Evolutionary conservation across 2,113 vertebrate species (phyloP).

Genomic region (Probosciger aterrimus): DNA sequence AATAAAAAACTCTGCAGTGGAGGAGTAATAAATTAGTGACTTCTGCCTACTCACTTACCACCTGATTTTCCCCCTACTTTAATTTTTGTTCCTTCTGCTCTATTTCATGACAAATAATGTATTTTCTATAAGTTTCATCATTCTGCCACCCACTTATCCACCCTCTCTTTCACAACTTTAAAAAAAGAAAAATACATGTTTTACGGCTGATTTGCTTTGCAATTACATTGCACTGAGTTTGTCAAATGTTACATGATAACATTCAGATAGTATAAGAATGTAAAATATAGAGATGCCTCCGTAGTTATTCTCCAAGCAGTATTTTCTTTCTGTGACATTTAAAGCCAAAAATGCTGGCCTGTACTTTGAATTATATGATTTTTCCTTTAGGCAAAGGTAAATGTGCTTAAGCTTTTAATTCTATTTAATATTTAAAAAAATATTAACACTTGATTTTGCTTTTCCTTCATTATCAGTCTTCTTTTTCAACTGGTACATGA

Average conservation of each 20-base stretch:
- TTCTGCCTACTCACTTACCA: slow-evolving; percentile 45
- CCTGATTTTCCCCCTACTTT: not conserved
- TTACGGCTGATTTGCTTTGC: slow-evolving; percentile 40
- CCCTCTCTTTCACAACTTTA: slow-evolving; percentile 63
- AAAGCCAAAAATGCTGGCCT: not conserved
- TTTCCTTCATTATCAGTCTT: slow-evolving; percentile 7
- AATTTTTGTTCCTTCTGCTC: slow-evolving; percentile 41
- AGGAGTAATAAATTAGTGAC: slow-evolving; percentile 39
- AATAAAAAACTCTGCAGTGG: slow-evolving; percentile 1
- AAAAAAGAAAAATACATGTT: slow-evolving; percentile 56
- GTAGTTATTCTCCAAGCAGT: not conserved
- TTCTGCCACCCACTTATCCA: slow-evolving; percentile 61
- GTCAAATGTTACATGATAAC: slow-evolving; percentile 21
- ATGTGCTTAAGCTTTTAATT: not conserved
- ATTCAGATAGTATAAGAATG: not conserved
- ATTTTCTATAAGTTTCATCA: slow-evolving; percentile 43
- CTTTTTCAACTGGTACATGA: not conserved
- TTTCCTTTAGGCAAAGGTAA: not conserved
- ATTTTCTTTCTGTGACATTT: not conserved
- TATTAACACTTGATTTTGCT: not conserved
- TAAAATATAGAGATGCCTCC: not conserved
- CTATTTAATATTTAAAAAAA: not conserved
- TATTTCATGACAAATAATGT: slow-evolving; percentile 53
- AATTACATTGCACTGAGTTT: not conserved
- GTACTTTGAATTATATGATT: not conserved